Evolutionary conservation across 1,140 invertebrate species (phyloP).

Genomic region (Anoplolepis gracilipes): DNA sequence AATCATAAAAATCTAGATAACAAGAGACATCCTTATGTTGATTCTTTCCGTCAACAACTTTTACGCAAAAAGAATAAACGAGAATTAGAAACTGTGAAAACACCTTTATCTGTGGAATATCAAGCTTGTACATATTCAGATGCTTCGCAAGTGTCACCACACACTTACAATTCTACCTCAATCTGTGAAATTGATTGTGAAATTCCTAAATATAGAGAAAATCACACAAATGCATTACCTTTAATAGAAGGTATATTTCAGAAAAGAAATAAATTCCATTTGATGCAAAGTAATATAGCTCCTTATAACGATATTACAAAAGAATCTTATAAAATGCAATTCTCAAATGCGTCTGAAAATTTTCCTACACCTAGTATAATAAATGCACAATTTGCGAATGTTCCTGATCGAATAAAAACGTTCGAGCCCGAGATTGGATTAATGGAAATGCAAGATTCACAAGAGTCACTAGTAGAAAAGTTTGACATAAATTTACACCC

Average conservation of each 20-base stretch:
- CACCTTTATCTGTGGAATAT: not conserved
- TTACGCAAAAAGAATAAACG: not conserved
- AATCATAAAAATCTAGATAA: not conserved
- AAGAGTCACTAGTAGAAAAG: not conserved
- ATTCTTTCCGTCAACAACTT: slow-evolving; percentile 30
- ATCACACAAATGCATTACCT: not conserved
- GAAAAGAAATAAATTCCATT: not conserved
- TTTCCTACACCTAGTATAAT: not conserved
- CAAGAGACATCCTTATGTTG: not conserved
- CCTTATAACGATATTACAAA: not conserved
- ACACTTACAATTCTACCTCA: too few relatives aligned
- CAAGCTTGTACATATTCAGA: slow-evolving; percentile 2
- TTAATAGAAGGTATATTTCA: not conserved
- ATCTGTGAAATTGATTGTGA: not conserved
- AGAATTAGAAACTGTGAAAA: not conserved
- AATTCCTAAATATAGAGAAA: slow-evolving; percentile 21
- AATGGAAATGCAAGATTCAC: not conserved
- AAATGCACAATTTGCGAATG: not conserved
- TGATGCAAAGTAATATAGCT: not conserved
- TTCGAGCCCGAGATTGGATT: not conserved
- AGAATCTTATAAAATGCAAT: not conserved
- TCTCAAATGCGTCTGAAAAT: not conserved
- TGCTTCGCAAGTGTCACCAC: not conserved
- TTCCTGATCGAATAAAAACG: not conserved
- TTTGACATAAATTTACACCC: not conserved